Evolutionary conservation across 1,140 invertebrate species (phyloP), one percentile per base, ranked within the genome.

Genomic region (Tribolium castaneum): DNA sequence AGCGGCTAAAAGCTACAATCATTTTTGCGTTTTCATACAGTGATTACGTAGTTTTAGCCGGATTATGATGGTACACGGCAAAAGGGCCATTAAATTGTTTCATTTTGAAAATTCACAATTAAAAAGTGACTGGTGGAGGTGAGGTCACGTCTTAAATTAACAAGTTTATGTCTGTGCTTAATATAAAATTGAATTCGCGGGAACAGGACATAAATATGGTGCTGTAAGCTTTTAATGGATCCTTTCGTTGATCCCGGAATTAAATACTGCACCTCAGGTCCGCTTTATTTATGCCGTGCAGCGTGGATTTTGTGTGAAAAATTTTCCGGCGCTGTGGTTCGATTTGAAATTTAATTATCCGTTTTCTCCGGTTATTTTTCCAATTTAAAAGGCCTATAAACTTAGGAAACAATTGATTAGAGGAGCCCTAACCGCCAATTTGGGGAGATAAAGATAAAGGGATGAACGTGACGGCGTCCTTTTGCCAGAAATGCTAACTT

Each of bases 391-490:
- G 59, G n/a, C 59, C 59, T 30, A 66, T 66, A 66, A 66, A 66
- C 59, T 66, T 35, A 66, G 25, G 13, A 66, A 66, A 66, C 59
- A 66, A 66, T 66, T 66, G 30, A 66, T 66, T 66, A 66, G 59
- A 66, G 59, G 13, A 66, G 22, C 25, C 59, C 59, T 66, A 66
- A 66, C 59, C 30, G 59, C 59, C 59, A 66, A 66, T 66, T 66
- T 66, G 59, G 59, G 59, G 59, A 66, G 59, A 66, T 66, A 66
- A 66, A 66, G 59, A 66, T 66, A 66, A 66, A 66, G 59, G 59
- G 59, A 66, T 66, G 30, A 66, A 66, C 59, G 59, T 66, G 59
- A 66, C 59, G 59, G 59, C 59, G 59, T 66, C 59, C 59, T 66
- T 66, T 66, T 35, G 59, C 59, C 59, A 2, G 59, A 35, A 66